These are phyloP conservation scores for Seira musarum DNA, from an alignment of 2,888 invertebrate genomes.

Conservation along the genomic window DNA sequence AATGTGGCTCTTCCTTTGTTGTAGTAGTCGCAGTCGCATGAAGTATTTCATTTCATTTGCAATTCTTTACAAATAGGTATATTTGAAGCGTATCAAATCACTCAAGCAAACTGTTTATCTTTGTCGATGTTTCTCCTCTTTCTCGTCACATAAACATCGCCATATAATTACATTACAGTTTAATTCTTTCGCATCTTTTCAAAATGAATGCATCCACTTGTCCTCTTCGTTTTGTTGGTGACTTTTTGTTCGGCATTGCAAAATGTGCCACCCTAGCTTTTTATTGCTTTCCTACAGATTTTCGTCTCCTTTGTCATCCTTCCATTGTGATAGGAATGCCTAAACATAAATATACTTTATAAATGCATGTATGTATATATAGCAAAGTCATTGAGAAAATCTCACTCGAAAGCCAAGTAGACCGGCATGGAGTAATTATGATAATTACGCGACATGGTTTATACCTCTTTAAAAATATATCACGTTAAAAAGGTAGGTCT, in stretches of 20 bases:
- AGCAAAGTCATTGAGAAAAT: background rate
- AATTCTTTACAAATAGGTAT: background rate
- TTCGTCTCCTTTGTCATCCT: constrained; percentile 12
- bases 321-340: constrained; percentile 15
- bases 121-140: constrained; percentile 2
- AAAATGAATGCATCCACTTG: background rate
- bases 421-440: constrained; percentile 23
- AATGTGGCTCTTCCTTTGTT: constrained; percentile 2
- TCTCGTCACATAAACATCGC: background rate
- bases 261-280: background rate
- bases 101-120: background rate
- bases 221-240: background rate
- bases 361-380: background rate
- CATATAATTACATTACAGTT: background rate
- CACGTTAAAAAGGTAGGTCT: background rate
- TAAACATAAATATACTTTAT: background rate
- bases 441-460: constrained; percentile 33
- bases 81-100: constrained; percentile 3
- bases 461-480: background rate
- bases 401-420: constrained; percentile 5
- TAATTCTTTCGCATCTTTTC: background rate
- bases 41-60: too few species aligned
- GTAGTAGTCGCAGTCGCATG: background rate
- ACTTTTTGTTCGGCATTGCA: background rate
- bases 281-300: background rate